Evolutionary conservation across 1,140 invertebrate genomes (phyloP).

Genomic region (Aricia agestis): DNA sequence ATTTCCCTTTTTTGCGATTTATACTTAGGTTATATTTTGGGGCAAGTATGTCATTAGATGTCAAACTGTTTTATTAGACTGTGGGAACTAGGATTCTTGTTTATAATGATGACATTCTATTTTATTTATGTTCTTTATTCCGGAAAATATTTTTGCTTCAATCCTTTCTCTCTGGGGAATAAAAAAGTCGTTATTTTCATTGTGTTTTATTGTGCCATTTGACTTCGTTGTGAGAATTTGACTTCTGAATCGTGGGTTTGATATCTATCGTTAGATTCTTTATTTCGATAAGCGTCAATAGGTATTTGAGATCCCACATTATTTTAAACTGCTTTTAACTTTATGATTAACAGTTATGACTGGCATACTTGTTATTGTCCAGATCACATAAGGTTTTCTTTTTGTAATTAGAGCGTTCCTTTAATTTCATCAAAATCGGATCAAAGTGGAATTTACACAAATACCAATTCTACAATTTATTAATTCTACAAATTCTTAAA

Average conservation of each 20-base stretch:
- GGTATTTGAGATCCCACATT: neutral
- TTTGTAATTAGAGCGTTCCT: no score
- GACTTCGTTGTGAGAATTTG: neutral
- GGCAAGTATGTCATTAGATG: conserved; percentile 53
- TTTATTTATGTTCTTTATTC: conserved; percentile 38
- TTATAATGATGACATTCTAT: conserved; percentile 55
- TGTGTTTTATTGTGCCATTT: conserved; percentile 9
- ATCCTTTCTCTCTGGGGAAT: conserved; percentile 37
- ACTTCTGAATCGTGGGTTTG: neutral
- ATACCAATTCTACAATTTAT: no score
- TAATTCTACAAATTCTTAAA: no score
- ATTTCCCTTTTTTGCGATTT: conserved; percentile 42
- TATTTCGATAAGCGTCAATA: neutral
- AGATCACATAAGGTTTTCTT: no score
- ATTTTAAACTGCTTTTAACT: no score
- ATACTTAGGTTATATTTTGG: conserved; percentile 22
- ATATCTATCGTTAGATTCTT: neutral
- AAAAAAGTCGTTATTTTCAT: conserved; percentile 18
- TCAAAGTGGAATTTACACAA: no score
- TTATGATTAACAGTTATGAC: no score
- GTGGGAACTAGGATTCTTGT: conserved; percentile 45
- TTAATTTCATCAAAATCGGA: no score
- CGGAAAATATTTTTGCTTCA: conserved; percentile 24
- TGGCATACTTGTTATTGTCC: no score
- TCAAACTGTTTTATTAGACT: conserved; percentile 62